Percentiles rank a stretch among this genome's conserved stretches.
Conservation (phyloP, 2,888 invertebrate species). For the Heliconius erato region DNA sequence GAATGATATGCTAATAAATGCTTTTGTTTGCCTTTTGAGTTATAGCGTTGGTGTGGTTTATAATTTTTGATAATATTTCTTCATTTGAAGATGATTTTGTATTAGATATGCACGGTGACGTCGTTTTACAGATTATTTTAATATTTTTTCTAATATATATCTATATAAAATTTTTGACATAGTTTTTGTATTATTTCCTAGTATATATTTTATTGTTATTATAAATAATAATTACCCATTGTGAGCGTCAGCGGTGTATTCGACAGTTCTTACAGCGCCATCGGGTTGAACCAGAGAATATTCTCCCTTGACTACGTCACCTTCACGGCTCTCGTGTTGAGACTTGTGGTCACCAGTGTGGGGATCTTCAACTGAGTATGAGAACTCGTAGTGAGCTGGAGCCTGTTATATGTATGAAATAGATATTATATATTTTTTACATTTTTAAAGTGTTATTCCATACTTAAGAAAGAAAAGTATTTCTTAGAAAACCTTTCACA, state of each 20-base stretch:
- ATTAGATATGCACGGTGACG: too few relatives aligned
- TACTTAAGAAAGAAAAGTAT: too few relatives aligned
- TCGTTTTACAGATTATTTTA: too few relatives aligned
- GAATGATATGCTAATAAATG: conserved; percentile 15
- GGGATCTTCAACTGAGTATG: conserved; percentile 85
- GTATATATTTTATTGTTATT: neutral
- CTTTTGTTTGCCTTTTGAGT: neutral
- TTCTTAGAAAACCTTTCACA: too few relatives aligned
- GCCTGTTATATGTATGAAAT: conserved; percentile 60
- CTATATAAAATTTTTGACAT: neutral
- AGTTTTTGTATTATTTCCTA: neutral
- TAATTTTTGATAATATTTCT: neutral
- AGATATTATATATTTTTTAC: too few relatives aligned
- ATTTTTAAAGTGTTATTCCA: too few relatives aligned
- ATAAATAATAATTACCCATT: conserved; percentile 73
- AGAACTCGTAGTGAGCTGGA: conserved; percentile 85
- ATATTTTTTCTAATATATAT: too few relatives aligned
- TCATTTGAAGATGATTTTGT: neutral
- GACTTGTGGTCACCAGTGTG: conserved; percentile 86
- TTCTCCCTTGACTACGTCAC: conserved; percentile 82
- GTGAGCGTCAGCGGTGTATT: conserved; percentile 85
- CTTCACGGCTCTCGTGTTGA: conserved; percentile 79
- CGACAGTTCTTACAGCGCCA: conserved; percentile 84
- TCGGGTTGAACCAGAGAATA: conserved; percentile 85
- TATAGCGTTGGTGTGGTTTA: neutral